Conservation (phyloP, 2,113 vertebrate genomes). For the Gyps fulvus region DNA sequence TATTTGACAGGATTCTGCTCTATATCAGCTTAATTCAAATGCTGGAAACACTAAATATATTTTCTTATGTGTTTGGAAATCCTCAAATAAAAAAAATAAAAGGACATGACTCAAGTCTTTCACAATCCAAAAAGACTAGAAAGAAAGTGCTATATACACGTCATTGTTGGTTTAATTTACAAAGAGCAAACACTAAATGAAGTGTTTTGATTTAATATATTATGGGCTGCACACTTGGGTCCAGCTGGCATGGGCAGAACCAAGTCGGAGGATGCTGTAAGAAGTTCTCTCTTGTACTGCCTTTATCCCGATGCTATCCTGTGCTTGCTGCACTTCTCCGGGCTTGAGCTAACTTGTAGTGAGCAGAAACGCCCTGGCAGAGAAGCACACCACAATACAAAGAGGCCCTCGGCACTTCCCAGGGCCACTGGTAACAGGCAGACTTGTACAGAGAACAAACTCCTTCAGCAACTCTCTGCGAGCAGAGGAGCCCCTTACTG, state of each 20-base stretch:
- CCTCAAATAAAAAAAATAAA: background rate
- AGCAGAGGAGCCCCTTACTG: background rate
- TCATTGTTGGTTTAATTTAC: background rate
- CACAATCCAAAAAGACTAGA: background rate
- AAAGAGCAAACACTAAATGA: background rate
- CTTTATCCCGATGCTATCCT: background rate
- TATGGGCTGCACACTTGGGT: background rate
- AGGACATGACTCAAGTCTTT: background rate
- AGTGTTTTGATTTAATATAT: background rate
- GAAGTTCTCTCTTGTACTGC: background rate
- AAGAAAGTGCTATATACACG: background rate
- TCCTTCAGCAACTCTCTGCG: background rate
- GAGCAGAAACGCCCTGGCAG: background rate
- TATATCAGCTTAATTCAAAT: background rate
- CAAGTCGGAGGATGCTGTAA: background rate
- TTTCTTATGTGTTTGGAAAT: background rate
- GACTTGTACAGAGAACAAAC: background rate
- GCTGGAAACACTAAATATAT: background rate
- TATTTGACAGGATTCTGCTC: background rate
- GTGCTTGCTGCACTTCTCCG: background rate
- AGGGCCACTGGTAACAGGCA: background rate
- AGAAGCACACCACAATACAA: background rate
- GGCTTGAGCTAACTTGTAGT: background rate
- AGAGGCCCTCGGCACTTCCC: background rate
- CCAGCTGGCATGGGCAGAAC: background rate